A percentile compares a stretch with the other conserved stretches of the same genome.
phyloP scores from a whole-genome alignment of 2,113 vertebrate species.

The Poecilia latipinna region DNA sequence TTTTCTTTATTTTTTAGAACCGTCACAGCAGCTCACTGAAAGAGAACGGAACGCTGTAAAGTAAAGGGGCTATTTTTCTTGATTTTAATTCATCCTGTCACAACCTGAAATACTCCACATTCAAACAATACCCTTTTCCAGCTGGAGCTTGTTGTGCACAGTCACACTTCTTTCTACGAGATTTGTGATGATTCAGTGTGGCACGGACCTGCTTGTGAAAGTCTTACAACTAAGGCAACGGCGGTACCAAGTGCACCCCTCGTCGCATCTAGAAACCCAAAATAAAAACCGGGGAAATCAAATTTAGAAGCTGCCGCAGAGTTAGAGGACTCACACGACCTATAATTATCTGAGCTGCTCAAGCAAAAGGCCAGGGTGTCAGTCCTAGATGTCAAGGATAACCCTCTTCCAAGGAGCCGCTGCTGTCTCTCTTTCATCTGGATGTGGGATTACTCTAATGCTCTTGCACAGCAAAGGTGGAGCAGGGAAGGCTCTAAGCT shows the following conservation, averaged over 20 bases:
- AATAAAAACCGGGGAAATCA: neutral
- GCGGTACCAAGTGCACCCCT: too few relatives aligned
- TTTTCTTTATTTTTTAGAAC: too few relatives aligned
- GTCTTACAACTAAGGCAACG: too few relatives aligned
- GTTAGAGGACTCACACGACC: neutral
- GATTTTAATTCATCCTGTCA: neutral
- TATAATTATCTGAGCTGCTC: neutral
- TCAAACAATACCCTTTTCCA: neutral
- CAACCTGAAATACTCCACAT: neutral
- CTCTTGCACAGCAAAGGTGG: conserved; percentile 66
- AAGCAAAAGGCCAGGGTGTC: conserved; percentile 13
- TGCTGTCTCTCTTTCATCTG: conserved; percentile 54
- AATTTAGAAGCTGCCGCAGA: neutral
- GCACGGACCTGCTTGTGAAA: neutral
- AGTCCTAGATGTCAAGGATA: conserved; percentile 7
- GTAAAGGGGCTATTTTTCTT: neutral
- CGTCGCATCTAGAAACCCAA: neutral
- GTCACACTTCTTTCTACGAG: too few relatives aligned
- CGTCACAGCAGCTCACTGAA: neutral
- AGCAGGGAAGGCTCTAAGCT: conserved; percentile 59
- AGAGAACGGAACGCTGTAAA: neutral
- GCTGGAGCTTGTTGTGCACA: too few relatives aligned
- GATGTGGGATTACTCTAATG: conserved; percentile 76
- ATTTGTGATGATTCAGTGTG: neutral
- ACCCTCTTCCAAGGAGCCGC: conserved; percentile 34